Base-by-base conservation (phyloP, 2,797 vertebrate genomes). In the Enteromius viviparus region DNA sequence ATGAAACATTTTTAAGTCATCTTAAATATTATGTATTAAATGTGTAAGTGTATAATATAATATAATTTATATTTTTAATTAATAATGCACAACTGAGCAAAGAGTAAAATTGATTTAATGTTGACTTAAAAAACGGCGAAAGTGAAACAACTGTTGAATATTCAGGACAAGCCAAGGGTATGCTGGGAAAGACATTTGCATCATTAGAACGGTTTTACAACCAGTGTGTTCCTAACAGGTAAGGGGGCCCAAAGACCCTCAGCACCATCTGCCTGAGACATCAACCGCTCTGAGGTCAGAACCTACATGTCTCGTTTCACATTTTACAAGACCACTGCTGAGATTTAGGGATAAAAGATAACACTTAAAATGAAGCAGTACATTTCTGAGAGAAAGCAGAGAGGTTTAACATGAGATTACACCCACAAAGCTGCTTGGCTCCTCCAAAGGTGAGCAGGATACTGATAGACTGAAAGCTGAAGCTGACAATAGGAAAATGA, bases 261-360 rank as follows among this genome's bases (percentile, higher is more conserved):
- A 76, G 34, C 71, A 76, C 62, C 80, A 82, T 82, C 80, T 76
- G 60, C 47, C 45, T 68, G 80, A 76, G 23, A 69, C 81, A 76
- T 68, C 37, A 68, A 17, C n/a, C 37, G 23, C 60, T 55, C 45
- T 76, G 23, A 66, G 60, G 80, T 82, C 80, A 66, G 60, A 82
- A 66, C 60, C 71, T 82, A 6, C 32, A 42, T 76, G 71, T 82
- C 47, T 55, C 47, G 2, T 29, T 55, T 76, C 47, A 76, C 37
- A 82, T 29, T 76, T 75, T 55, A 82, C 71, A 82, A 75, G 60
- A n/a, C 60, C 23, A 4, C 60, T 76, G 58, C 32, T 53, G 60
- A 55, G 71, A 53, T 68, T 76, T 68, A 82, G 17, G 32, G 71
- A 82, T 76, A 82, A 45, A 82, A 65, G 17, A 66, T 82, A 66